Evolutionary conservation across 2,797 vertebrate genomes (phyloP), one percentile per base, ranked within the genome.

Genomic region (Diglossa cyanea): DNA sequence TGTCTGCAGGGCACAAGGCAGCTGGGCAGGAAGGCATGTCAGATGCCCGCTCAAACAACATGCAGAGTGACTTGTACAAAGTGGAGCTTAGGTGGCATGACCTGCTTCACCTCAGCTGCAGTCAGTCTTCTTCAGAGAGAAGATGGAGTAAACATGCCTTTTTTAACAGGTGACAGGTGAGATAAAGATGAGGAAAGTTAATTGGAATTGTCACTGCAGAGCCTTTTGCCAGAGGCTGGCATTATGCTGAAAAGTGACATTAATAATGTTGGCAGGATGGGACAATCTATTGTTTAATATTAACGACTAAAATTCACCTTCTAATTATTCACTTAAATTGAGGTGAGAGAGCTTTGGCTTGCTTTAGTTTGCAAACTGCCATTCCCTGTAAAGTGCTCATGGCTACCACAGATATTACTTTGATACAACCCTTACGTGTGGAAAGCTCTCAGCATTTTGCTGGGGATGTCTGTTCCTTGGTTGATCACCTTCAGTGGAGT

Each of bases 161-260:
- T 91, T 94, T 93, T 50, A 90, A 60, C 55, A 79, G 90, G 77
- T 63, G 77, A 95, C 60, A 61, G 73, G 86, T 42, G 60, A 79
- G 80, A 60, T 94, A 66, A 88, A 78, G 88, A 88, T 48, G 40
- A 87, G 39, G 71, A 33, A 67, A 85, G 48, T 55, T 95, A 90
- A 95, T 90, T 76, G 90, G 57, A 95, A 74, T 73, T 92, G 94
- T 92, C 88, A 82, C 71, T 0, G 0, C 14, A 31, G 44, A 84
- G 25, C 25, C 44, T 79, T 48, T 90, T 61, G 90, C 79, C 45
- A 71, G 88, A 60, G 94, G 86, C 83, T 88, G 74, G 45, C 63
- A n/a, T 86, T 79, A 35, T 82, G 68, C 57, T 65, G 86, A 72
- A n/a, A 89, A 82, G 65, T 74, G 63, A 57, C 7, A 13, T 93